These are phyloP conservation scores for Rhincodon typus DNA, from an alignment of 2,797 vertebrate genomes.

Conservation along the genomic window DNA sequence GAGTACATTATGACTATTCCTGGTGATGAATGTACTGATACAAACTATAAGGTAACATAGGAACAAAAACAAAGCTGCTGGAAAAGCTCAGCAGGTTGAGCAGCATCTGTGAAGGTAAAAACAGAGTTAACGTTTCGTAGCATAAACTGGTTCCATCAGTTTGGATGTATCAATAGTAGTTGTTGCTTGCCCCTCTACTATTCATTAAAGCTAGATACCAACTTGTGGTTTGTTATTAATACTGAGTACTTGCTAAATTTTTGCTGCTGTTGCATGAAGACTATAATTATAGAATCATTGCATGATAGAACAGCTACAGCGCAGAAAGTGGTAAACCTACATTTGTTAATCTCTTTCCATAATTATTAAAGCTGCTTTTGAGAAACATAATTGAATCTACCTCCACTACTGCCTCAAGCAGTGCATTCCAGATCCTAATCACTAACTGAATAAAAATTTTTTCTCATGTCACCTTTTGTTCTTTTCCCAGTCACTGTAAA, in stretches of 20 bases:
- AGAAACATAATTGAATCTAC: background rate
- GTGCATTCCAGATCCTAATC: background rate
- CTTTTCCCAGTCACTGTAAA: background rate
- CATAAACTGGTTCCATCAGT: too few relatives aligned
- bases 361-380: background rate
- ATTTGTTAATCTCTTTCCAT: background rate
- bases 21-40: background rate
- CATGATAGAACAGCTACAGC: too few relatives aligned
- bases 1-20: background rate
- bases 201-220: background rate
- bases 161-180: background rate
- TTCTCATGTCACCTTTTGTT: background rate
- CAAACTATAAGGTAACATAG: too few relatives aligned
- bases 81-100: too few relatives aligned
- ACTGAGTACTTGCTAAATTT: background rate
- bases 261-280: background rate
- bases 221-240: background rate
- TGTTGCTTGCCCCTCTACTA: background rate
- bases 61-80: too few relatives aligned
- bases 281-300: background rate
- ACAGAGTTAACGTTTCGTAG: too few relatives aligned
- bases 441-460: background rate
- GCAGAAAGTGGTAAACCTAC: background rate
- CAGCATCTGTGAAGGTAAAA: too few relatives aligned
- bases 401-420: too few relatives aligned